Percentiles rank a stretch among this genome's conserved stretches.
Conservation (phyloP, 2,797 vertebrate species). For the Margarornis squamiger region DNA sequence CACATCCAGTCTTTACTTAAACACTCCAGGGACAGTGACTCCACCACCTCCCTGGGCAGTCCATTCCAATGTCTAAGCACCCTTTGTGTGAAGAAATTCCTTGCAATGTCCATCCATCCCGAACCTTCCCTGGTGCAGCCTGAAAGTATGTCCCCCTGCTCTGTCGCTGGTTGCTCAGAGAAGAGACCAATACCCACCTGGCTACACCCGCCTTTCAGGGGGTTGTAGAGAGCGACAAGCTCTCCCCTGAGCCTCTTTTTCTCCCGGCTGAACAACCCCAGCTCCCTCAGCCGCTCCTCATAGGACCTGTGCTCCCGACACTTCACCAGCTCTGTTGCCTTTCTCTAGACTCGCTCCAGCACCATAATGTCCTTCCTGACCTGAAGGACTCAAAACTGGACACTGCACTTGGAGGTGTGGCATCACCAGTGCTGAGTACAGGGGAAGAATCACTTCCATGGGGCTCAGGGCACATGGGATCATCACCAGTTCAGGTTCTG, state of each 20-base stretch:
- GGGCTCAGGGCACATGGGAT: too few relatives aligned
- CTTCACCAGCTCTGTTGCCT: not conserved
- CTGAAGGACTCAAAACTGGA: not conserved
- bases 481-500: not conserved
- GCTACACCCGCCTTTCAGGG: not conserved
- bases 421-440: not conserved
- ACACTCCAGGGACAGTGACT: not conserved
- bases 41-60: not conserved
- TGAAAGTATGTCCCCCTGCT: not conserved
- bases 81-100: not conserved
- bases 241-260: not conserved
- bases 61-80: not conserved
- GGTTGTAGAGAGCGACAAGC: not conserved
- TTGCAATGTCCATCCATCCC: too few relatives aligned
- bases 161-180: not conserved
- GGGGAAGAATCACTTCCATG: not conserved
- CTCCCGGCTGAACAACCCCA: too few relatives aligned
- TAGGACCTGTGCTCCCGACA: not conserved
- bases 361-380: not conserved
- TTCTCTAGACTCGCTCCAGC: too few relatives aligned
- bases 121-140: too few relatives aligned
- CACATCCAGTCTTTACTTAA: not conserved
- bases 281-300: not conserved
- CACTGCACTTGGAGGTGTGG: accelerated
- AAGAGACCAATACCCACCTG: accelerated